phyloP scores from a whole-genome alignment of 1,140 invertebrate species.

The Drosophila varians region DNA sequence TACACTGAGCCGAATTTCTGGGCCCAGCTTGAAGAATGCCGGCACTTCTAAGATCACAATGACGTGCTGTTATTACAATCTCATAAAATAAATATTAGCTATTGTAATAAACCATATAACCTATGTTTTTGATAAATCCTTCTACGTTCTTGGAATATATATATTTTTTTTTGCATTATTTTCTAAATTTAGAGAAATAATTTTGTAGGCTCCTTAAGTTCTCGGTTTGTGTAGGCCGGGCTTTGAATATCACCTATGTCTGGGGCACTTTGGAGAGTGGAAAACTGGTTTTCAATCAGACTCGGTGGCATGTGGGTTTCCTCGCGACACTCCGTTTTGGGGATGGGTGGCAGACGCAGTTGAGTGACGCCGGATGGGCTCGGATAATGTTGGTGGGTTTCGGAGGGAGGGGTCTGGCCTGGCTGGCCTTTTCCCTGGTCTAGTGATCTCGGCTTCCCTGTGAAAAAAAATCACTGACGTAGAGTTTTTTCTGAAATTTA shows the following conservation, averaged over 20 bases:
- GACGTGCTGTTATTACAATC: neutral
- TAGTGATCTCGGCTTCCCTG: neutral
- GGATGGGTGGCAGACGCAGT: constrained; percentile 43
- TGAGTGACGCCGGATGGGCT: constrained; percentile 70
- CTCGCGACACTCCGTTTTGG: constrained; percentile 28
- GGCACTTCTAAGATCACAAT: neutral
- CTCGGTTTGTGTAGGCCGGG: constrained; percentile 32
- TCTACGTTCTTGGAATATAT: too few relatives aligned
- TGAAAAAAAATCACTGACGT: neutral
- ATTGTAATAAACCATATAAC: too few relatives aligned
- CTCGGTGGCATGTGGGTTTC: constrained; percentile 68
- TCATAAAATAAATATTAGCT: neutral
- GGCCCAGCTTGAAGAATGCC: neutral
- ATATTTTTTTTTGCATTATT: too few relatives aligned
- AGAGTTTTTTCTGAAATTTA: neutral
- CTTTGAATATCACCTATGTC: neutral
- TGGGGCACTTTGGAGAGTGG: constrained; percentile 30
- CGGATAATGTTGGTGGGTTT: constrained; percentile 25
- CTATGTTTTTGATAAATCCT: too few relatives aligned
- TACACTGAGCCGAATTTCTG: neutral
- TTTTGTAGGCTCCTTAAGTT: neutral
- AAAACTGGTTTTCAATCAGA: constrained; percentile 73
- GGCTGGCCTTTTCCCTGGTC: neutral
- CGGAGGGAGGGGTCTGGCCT: neutral
- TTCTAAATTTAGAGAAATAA: too few relatives aligned